Evolutionary conservation across 2,797 vertebrate species (phyloP).

Genomic region (Ctenochaetus hawaiiensis): DNA sequence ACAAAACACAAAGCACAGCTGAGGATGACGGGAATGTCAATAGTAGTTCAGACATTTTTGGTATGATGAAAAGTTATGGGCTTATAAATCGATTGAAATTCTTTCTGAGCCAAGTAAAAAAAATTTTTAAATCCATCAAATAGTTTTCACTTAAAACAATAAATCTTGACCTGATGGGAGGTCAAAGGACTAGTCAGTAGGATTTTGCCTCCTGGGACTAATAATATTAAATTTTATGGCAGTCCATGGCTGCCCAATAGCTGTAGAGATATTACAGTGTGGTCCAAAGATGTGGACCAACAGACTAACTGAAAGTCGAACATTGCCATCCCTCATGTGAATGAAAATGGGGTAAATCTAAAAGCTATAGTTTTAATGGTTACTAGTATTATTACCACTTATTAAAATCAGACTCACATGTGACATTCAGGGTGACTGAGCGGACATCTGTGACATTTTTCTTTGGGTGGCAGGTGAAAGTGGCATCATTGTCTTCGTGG

Average conservation of each 20-base stretch:
- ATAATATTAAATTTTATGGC: neutral
- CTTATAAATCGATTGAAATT: no score
- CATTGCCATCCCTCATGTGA: neutral
- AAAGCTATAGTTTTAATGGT: neutral
- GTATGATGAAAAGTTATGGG: neutral
- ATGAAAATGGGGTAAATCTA: neutral
- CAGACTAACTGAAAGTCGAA: neutral
- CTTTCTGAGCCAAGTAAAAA: neutral
- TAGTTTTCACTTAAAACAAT: neutral
- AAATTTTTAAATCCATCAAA: neutral
- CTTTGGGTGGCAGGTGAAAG: constrained; percentile 88
- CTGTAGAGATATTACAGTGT: neutral
- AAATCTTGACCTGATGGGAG: neutral
- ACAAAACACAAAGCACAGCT: neutral
- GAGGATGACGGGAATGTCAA: neutral
- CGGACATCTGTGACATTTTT: constrained; percentile 73
- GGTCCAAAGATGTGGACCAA: neutral
- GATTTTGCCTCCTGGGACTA: neutral
- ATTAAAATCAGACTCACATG: constrained; percentile 86
- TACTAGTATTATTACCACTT: neutral
- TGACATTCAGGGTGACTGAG: constrained; percentile 88
- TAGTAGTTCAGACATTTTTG: neutral
- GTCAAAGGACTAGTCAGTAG: neutral
- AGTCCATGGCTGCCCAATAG: neutral
- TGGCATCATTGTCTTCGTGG: constrained; percentile 82